Conservation (phyloP, 2,888 invertebrate species). For the Lycia hirtaria region DNA sequence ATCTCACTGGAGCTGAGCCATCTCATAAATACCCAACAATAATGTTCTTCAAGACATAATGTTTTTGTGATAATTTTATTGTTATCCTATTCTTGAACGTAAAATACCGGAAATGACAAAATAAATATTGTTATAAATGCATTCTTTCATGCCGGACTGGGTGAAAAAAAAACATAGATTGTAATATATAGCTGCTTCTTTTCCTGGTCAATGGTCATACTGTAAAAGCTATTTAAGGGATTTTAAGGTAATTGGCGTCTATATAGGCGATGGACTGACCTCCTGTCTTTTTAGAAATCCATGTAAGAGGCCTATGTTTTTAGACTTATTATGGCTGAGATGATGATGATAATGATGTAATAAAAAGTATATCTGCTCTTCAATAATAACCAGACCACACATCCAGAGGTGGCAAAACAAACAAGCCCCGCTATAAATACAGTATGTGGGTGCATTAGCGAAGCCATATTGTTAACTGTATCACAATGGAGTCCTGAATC, state of each 20-base stretch:
- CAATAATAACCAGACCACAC: constrained; percentile 17
- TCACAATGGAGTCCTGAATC: constrained; percentile 75
- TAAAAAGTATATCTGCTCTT: not conserved
- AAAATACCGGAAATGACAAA: too few species aligned
- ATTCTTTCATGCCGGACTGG: too few species aligned
- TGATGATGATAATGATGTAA: not conserved
- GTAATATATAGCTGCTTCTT: too few species aligned
- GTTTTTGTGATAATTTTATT: not conserved
- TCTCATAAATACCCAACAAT: not conserved
- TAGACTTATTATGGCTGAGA: too few species aligned
- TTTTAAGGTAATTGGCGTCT: too few species aligned
- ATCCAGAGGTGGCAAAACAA: constrained; percentile 25
- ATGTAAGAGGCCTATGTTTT: too few species aligned
- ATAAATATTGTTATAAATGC: too few species aligned
- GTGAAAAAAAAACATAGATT: too few species aligned
- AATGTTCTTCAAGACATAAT: not conserved
- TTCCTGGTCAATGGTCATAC: too few species aligned
- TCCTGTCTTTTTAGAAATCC: too few species aligned
- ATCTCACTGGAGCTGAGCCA: not conserved
- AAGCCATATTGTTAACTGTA: constrained; percentile 60
- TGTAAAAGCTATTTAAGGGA: too few species aligned
- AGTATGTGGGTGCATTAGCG: constrained; percentile 57
- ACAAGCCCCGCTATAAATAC: constrained; percentile 29
- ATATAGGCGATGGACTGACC: too few species aligned
- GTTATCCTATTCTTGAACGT: not conserved